These are phyloP conservation scores for Melolontha melolontha DNA, from an alignment of 2,888 invertebrate genomes.

Conservation along the genomic window DNA sequence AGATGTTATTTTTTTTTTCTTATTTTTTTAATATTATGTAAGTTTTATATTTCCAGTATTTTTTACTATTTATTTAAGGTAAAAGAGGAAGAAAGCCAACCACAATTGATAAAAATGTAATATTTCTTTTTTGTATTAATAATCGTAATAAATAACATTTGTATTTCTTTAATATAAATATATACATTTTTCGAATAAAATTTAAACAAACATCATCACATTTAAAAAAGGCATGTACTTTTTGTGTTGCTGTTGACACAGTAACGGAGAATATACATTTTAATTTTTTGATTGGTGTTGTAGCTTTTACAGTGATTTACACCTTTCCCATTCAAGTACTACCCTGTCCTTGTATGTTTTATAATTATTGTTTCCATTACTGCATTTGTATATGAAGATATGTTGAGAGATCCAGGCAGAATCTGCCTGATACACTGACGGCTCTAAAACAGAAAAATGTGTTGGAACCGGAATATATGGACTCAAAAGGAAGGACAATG, in stretches of 20 bases:
- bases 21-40: slow-evolving; percentile 38
- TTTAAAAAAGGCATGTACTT: slow-evolving; percentile 5
- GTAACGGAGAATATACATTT: slow-evolving; percentile 19
- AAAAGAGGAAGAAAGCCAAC: slow-evolving; percentile 10
- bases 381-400: too few relatives aligned
- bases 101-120: slow-evolving; percentile 9
- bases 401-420: too few relatives aligned
- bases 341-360: neutral
- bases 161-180: slow-evolving; percentile 19
- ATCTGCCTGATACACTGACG: too few relatives aligned
- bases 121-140: slow-evolving; percentile 15
- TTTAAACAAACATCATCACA: slow-evolving; percentile 12
- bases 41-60: slow-evolving; percentile 45
- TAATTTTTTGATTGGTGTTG: slow-evolving; percentile 7
- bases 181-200: neutral
- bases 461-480: too few relatives aligned
- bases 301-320: neutral
- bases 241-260: slow-evolving; percentile 17
- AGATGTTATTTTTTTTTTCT: slow-evolving; percentile 32
- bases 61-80: slow-evolving; percentile 43
- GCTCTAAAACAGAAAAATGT: too few relatives aligned
- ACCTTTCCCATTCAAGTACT: neutral
- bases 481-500: too few relatives aligned
- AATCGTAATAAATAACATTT: slow-evolving; percentile 21
- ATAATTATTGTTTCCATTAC: too few relatives aligned